These are phyloP conservation scores for Cettia cetti DNA, from an alignment of 2,113 vertebrate genomes.

Conservation along the genomic window DNA sequence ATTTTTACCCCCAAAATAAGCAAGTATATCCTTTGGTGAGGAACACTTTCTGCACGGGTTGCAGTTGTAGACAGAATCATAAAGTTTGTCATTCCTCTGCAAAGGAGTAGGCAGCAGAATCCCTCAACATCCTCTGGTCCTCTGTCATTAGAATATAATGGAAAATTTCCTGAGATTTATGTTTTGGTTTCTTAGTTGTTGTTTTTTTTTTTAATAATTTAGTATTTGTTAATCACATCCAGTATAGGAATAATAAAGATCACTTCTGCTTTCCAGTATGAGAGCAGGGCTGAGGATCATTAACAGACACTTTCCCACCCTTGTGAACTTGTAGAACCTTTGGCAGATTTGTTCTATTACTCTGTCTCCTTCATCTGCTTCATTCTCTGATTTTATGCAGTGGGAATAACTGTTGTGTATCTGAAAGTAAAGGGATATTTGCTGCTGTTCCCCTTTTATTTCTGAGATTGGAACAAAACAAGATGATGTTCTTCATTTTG, in stretches of 20 bases:
- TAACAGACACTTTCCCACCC: neutral
- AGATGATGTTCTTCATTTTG: neutral
- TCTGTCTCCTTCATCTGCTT: neutral
- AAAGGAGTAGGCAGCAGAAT: constrained; percentile 26
- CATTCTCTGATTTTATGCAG: neutral
- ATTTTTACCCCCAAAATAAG: neutral
- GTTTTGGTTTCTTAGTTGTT: neutral
- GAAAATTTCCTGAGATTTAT: neutral
- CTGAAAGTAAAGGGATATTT: neutral
- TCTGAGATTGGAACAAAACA: neutral
- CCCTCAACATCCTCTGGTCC: neutral
- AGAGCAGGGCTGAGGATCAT: neutral
- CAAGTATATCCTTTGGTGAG: neutral
- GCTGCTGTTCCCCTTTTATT: neutral
- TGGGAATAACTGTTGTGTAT: neutral
- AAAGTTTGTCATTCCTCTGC: constrained; percentile 36
- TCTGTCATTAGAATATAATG: neutral
- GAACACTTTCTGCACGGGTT: neutral
- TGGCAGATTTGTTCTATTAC: neutral
- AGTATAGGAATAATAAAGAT: neutral
- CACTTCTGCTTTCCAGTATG: neutral
- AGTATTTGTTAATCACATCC: neutral
- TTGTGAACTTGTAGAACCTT: neutral
- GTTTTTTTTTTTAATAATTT: neutral
- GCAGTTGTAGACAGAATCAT: constrained; percentile 2